Base-by-base conservation (phyloP, 2,888 invertebrate genomes). In the Thyatira batis region DNA sequence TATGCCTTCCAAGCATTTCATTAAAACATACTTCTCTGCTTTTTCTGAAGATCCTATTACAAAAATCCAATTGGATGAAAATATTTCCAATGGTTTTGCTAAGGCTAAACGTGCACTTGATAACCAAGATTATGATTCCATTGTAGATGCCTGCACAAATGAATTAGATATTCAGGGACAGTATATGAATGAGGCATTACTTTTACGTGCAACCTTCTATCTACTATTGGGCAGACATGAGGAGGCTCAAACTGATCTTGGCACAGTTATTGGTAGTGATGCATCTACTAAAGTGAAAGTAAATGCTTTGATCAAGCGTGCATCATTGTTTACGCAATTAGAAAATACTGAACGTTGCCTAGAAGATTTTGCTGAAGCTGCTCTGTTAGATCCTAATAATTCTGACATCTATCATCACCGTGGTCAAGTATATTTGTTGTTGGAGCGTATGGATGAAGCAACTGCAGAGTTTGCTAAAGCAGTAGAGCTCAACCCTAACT, bases 381-480 rank as follows among this genome's bases (percentile, higher is more conserved):
- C 95, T 44, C 90, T 94, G 70, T 80, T 97, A 49, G 96, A 97
- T 70, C 94, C 97, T 0, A 92, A 95, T 28, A 97, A 96, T 82
- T 94, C 96, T 20, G 99, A 99, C 82, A 95, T 99, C 51, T 98
- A 96, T 84, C 97, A 98, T 82, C 98, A 99, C 77, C 93, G 98
- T 60, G 98, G 98, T 50, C 95, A 98, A 94, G 95, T 98, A 8
- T 94, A 96, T 78, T 90, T 98, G 60, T 86, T 98, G 49, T 87
- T 97, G 74, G 98, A 98, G 54, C 94, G 95, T 66, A 93, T 97
- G 69, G 95, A 95, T 49, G 95, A 96, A 64, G 98, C 98, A 0
- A 93, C 96, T 52, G 82, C 92, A 13, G 97, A 98, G 84, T 98
- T 98, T 86, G 94, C 96, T 50, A 96, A 94, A 76, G 96, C 98